phyloP scores from a whole-genome alignment of 2,797 vertebrate genomes.

The Cichlasoma orientale region DNA sequence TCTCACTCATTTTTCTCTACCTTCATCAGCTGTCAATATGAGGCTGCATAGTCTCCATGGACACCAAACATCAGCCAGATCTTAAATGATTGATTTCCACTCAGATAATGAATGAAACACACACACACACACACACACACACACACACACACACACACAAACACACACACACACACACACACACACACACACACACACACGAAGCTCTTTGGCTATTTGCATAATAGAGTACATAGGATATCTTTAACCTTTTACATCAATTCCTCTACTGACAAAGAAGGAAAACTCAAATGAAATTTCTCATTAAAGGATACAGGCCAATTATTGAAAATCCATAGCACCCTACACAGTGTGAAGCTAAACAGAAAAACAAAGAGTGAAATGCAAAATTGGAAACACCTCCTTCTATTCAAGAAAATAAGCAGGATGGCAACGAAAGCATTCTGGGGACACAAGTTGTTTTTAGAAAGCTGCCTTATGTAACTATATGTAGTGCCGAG shows the following conservation, averaged over 20 bases:
- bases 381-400: neutral
- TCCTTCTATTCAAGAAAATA: neutral
- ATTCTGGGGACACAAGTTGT: neutral
- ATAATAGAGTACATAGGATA: slow-evolving; percentile 16
- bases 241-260: slow-evolving; percentile 21
- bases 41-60: slow-evolving; percentile 30
- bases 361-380: neutral
- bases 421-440: neutral
- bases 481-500: neutral
- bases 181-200: neutral
- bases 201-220: slow-evolving; percentile 22
- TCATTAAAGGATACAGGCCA: neutral
- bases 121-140: neutral
- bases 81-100: slow-evolving; percentile 45
- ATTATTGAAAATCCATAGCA: slow-evolving; percentile 27
- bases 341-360: neutral
- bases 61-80: slow-evolving; percentile 36
- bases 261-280: neutral
- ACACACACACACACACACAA: neutral
- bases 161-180: neutral
- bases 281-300: slow-evolving; percentile 7
- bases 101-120: slow-evolving; percentile 33
- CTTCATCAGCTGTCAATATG: slow-evolving; percentile 27
- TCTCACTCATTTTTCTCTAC: neutral
- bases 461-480: neutral